These are phyloP conservation scores for Anhinga anhinga DNA, from an alignment of 2,113 vertebrate genomes.

Conservation along the genomic window DNA sequence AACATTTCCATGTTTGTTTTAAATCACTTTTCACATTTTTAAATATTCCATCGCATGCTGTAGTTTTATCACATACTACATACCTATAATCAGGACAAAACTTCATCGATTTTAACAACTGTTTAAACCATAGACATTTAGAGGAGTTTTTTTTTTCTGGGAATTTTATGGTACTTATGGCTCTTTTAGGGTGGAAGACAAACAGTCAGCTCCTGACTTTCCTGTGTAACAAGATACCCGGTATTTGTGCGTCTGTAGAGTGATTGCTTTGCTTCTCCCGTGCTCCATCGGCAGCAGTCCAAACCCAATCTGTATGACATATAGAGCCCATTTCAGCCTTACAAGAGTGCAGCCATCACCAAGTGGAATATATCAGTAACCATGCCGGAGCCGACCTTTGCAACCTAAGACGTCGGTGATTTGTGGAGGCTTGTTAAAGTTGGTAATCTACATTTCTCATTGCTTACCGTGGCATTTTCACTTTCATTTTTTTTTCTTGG, in stretches of 20 bases:
- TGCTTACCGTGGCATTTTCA: not conserved
- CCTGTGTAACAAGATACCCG: not conserved
- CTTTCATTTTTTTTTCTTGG: not conserved
- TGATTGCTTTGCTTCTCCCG: not conserved
- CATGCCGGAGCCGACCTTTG: not conserved
- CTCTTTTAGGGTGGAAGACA: not conserved
- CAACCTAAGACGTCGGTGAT: not conserved
- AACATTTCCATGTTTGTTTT: not conserved
- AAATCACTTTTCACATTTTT: not conserved
- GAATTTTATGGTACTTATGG: not conserved
- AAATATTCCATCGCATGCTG: fast-evolving
- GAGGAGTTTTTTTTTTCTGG: fast-evolving
- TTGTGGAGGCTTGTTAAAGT: not conserved
- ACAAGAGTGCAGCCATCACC: not conserved
- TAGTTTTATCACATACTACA: not conserved
- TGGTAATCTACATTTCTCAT: not conserved
- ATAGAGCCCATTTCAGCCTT: not conserved
- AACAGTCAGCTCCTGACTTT: not conserved
- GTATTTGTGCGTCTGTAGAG: not conserved
- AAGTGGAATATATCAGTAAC: not conserved
- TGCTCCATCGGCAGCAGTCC: not conserved
- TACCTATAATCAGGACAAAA: not conserved
- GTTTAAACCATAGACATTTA: fast-evolving
- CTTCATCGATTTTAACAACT: not conserved
- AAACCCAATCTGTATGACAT: not conserved